These are phyloP conservation scores for Eristalinus sepulchralis DNA, from an alignment of 2,888 invertebrate species.

Conservation along the genomic window DNA sequence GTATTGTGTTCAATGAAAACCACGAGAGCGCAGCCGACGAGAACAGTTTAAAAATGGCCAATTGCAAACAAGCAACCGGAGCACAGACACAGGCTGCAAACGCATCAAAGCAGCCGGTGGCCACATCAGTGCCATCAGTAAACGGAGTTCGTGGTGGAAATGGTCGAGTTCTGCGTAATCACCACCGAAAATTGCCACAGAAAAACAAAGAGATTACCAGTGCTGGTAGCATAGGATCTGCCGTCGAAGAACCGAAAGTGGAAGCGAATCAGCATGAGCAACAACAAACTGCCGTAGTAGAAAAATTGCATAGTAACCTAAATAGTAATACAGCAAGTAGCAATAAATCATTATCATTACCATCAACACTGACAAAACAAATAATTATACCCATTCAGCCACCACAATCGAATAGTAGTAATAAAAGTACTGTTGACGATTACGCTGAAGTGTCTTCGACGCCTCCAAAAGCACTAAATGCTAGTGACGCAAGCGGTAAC, in stretches of 20 bases:
- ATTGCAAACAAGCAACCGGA: constrained; percentile 29
- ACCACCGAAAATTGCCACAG: constrained; percentile 62
- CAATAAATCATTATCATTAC: constrained; percentile 62
- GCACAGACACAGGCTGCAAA: neutral
- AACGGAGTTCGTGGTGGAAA: constrained; percentile 30
- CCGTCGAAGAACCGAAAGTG: constrained; percentile 75
- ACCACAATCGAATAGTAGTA: constrained; percentile 39
- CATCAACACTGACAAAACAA: constrained; percentile 56
- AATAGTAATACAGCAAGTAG: constrained; percentile 65
- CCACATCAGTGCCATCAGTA: constrained; percentile 3
- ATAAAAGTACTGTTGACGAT: constrained; percentile 48
- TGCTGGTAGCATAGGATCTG: constrained; percentile 70
- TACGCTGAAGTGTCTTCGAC: constrained; percentile 54
- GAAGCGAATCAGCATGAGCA: constrained; percentile 72
- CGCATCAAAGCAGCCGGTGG: neutral
- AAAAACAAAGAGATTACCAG: constrained; percentile 62
- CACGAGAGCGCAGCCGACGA: constrained; percentile 78
- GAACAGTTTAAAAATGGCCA: constrained; percentile 69
- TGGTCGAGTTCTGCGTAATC: constrained; percentile 74
- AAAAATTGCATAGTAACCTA: constrained; percentile 66
- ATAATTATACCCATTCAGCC: constrained; percentile 44
- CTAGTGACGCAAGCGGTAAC: constrained; percentile 49
- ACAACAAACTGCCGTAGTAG: constrained; percentile 70
- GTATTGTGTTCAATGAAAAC: constrained; percentile 80
- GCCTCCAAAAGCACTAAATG: constrained; percentile 42